Evolutionary conservation across 1,140 invertebrate genomes (phyloP).

Genomic region (Drosophila nebulosa): DNA sequence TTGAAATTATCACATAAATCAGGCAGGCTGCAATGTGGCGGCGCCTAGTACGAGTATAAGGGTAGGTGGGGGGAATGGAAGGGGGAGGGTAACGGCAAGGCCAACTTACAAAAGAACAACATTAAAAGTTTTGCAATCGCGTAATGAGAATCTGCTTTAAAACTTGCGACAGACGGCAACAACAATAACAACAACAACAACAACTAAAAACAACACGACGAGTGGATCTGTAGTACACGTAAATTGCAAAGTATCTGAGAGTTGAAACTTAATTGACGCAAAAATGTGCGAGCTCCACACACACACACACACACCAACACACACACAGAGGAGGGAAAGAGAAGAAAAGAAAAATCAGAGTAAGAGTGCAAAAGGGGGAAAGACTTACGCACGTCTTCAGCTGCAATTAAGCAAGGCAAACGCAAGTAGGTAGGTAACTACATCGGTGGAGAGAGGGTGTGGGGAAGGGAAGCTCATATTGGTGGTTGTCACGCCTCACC

Average conservation of each 20-base stretch:
- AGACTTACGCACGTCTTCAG: constrained; percentile 65
- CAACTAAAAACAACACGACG: constrained; percentile 7
- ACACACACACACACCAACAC: constrained; percentile 34
- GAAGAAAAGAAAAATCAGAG: constrained; percentile 40
- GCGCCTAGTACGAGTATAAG: not conserved
- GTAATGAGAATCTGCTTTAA: constrained; percentile 80
- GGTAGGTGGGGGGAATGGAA: not conserved
- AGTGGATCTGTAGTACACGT: constrained; percentile 29
- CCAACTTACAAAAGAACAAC: constrained; percentile 78
- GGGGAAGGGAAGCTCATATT: not conserved
- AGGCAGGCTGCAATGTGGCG: constrained; percentile 36
- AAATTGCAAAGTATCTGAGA: constrained; percentile 63
- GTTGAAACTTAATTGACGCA: constrained; percentile 77
- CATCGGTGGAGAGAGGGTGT: not conserved
- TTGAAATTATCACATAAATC: constrained; percentile 78
- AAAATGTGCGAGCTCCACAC: constrained; percentile 58
- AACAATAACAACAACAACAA: constrained; percentile 32
- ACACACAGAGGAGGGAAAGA: constrained; percentile 19
- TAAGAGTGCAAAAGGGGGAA: not conserved
- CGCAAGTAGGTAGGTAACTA: not conserved
- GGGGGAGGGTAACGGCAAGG: constrained; percentile 26
- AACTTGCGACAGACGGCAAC: constrained; percentile 70
- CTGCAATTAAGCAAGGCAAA: constrained; percentile 58
- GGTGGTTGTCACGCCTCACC: constrained; percentile 20
- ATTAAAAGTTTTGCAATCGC: constrained; percentile 79